These are phyloP conservation scores for Ennomos erosarius DNA, from an alignment of 2,888 invertebrate species.

Conservation along the genomic window DNA sequence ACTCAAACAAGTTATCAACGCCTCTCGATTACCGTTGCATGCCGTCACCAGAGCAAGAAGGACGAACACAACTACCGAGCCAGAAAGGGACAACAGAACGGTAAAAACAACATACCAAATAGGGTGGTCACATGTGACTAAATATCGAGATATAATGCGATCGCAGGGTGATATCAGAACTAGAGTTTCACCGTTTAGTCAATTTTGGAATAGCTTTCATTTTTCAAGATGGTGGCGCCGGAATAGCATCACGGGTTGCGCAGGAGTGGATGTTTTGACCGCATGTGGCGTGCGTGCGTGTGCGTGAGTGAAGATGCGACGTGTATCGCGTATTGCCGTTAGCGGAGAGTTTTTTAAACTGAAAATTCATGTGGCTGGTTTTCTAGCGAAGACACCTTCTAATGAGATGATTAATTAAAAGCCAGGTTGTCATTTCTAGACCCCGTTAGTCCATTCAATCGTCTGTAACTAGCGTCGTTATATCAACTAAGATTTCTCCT, in stretches of 20 bases:
- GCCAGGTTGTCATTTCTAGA: constrained; percentile 10
- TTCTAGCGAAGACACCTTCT: constrained; percentile 37
- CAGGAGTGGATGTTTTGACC: constrained; percentile 56
- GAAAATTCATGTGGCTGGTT: constrained; percentile 39
- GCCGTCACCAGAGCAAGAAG: constrained; percentile 71
- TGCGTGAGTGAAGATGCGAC: constrained; percentile 48
- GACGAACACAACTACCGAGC: constrained; percentile 26
- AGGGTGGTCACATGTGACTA: constrained; percentile 80
- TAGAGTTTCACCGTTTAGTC: constrained; percentile 58
- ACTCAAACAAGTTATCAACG: constrained; percentile 47
- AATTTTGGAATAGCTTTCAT: constrained; percentile 56
- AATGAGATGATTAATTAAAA: constrained; percentile 37
- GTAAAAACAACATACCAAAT: constrained; percentile 81
- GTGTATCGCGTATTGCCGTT: constrained; percentile 25
- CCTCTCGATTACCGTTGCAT: constrained; percentile 66
- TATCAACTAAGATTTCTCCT: too few species aligned
- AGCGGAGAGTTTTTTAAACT: constrained; percentile 35
- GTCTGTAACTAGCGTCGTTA: constrained; percentile 1
- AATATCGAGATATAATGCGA: constrained; percentile 70
- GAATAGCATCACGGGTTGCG: constrained; percentile 44
- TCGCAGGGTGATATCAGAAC: constrained; percentile 53
- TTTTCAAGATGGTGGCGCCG: constrained; percentile 40
- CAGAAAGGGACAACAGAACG: constrained; percentile 52
- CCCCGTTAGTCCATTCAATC: constrained; percentile 9
- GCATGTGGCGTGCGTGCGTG: constrained; percentile 60